Conservation (phyloP, 2,888 invertebrate genomes). For the Pocota personata region DNA sequence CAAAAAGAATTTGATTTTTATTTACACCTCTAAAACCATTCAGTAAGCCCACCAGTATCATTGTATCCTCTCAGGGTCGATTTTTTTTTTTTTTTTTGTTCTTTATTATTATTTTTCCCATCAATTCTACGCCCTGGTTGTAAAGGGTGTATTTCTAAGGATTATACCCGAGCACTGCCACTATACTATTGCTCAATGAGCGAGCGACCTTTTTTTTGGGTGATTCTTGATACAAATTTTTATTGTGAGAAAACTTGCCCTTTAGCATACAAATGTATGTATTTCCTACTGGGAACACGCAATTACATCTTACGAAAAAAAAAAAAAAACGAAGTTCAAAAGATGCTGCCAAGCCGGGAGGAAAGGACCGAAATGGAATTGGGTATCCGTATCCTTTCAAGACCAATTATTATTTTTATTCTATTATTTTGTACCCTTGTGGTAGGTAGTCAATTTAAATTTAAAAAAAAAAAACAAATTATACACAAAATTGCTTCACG, state of each 20-base stretch:
- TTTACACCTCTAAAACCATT: neutral
- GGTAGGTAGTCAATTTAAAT: neutral
- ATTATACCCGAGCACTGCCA: neutral
- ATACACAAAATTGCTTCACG: neutral
- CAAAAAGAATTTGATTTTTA: neutral
- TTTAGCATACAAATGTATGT: neutral
- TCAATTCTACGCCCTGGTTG: neutral
- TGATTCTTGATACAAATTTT: constrained; percentile 4
- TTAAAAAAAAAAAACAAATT: neutral
- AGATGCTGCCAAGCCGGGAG: neutral
- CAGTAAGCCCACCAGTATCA: neutral
- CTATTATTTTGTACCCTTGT: neutral
- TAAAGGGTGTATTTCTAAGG: neutral
- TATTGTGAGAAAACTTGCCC: neutral
- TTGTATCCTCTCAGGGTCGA: neutral
- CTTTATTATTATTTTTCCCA: neutral
- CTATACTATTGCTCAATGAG: neutral
- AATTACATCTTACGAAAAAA: neutral
- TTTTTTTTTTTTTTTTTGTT: neutral
- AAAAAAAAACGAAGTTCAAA: neutral
- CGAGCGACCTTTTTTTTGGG: neutral
- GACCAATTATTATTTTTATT: neutral
- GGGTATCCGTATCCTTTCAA: neutral
- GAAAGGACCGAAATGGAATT: neutral
- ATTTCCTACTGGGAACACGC: neutral